Evolutionary conservation across 2,888 invertebrate genomes (phyloP), one percentile per base, ranked within the genome.

Genomic region (Xestia ashworthii): DNA sequence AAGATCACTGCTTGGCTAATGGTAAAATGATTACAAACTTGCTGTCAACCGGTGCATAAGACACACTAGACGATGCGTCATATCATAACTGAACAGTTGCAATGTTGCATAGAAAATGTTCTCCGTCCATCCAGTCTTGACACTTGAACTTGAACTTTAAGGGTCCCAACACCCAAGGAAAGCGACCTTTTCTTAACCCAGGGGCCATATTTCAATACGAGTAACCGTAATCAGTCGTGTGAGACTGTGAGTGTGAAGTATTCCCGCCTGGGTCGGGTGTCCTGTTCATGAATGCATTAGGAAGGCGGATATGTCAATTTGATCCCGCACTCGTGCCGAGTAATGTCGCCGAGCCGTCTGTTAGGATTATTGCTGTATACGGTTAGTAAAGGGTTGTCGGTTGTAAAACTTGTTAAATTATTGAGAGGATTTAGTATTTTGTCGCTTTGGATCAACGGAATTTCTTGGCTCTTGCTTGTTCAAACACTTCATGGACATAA

Each of bases 241-340:
- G 74, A 83, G 60, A 74, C 79, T 74, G 72, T 22, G 55, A 76
- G 71, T 82, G 87, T 75, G 72, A 70, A 80, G 76, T 76, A 74
- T 87, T 71, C 77, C 68, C 69, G 82, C 81, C 84, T 82, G 80
- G 46, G 74, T 65, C 55, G 80, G 74, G 82, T 82, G 84, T 80
- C 85, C 84, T 87, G 89, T 91, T 92, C 90, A 91, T 89, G 89
- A 91, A 91, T 91, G 90, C 87, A 90, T 91, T 92, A 92, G 89
- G 89, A 89, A 90, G 88, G 90, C 94, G 95, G 95, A 95, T 93
- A 94, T 93, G 93, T 94, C 94, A 93, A 94, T 94, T 95, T 93
- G 92, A 91, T 91, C 90, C 91, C 91, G 90, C 92, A 90, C 92
- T 83, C 85, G 85, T 83, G 81, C 81, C 74, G 71, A 71, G 78